phyloP scores from a whole-genome alignment of 2,113 vertebrate genomes.

The Passer domesticus region DNA sequence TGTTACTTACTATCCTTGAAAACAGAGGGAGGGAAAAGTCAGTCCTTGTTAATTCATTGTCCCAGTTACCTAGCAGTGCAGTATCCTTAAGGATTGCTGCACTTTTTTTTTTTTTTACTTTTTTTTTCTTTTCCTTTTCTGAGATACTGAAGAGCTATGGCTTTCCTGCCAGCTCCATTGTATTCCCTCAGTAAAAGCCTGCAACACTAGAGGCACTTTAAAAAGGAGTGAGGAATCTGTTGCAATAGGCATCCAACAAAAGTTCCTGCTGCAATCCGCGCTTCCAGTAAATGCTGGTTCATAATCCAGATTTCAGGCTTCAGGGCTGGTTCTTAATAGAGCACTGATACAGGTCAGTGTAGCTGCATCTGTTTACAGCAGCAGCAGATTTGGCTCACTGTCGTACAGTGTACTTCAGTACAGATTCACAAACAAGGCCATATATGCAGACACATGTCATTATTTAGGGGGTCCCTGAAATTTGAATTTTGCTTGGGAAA shows the following conservation, averaged over 20 bases:
- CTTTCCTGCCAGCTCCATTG: slow-evolving; percentile 48
- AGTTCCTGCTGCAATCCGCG: not conserved
- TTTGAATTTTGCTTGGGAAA: not conserved
- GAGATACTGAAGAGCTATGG: not conserved
- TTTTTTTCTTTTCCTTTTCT: not conserved
- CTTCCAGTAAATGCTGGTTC: slow-evolving; percentile 49
- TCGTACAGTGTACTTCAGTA: not conserved
- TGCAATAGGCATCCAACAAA: slow-evolving; percentile 41
- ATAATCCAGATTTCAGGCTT: slow-evolving; percentile 36
- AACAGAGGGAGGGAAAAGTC: slow-evolving; percentile 40
- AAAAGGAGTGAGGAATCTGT: slow-evolving; percentile 25
- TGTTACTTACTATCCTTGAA: slow-evolving; percentile 32
- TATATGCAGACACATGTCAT: not conserved
- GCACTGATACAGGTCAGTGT: slow-evolving; percentile 1
- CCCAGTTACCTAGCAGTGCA: slow-evolving; percentile 27
- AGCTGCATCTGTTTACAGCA: not conserved
- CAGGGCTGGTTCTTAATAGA: slow-evolving; percentile 1
- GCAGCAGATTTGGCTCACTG: not conserved
- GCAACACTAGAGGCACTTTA: slow-evolving; percentile 32
- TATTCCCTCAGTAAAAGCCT: slow-evolving; percentile 8
- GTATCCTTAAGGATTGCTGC: slow-evolving; percentile 23
- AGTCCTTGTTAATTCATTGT: slow-evolving; percentile 50
- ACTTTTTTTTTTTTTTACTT: not conserved
- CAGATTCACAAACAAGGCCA: not conserved
- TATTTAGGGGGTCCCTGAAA: not conserved